Evolutionary conservation across 1,140 invertebrate species (phyloP).

Genomic region (Cyclina sinensis): DNA sequence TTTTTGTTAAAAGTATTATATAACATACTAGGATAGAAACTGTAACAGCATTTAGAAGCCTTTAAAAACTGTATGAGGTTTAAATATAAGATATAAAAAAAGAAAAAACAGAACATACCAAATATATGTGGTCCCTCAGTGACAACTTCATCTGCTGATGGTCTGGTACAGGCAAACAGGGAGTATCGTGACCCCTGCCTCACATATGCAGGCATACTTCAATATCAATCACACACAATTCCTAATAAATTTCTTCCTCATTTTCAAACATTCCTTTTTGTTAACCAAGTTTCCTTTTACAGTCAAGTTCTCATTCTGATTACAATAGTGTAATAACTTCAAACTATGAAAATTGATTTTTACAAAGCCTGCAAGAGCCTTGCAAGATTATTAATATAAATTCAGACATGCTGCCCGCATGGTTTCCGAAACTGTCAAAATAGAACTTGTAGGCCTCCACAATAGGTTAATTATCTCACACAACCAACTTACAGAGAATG

Average conservation of each 20-base stretch:
- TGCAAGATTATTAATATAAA: too few relatives aligned
- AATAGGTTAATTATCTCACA: background rate
- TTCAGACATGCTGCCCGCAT: too few relatives aligned
- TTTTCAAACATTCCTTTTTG: too few relatives aligned
- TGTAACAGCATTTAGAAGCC: too few relatives aligned
- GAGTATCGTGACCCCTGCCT: slow-evolving; percentile 71
- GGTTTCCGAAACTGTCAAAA: background rate
- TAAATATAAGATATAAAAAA: too few relatives aligned
- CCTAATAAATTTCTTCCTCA: too few relatives aligned
- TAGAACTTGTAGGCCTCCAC: background rate
- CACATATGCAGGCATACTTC: slow-evolving; percentile 68
- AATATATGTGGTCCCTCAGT: slow-evolving; percentile 76
- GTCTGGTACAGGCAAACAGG: slow-evolving; percentile 75
- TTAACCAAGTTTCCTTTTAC: too few relatives aligned
- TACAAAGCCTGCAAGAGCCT: background rate
- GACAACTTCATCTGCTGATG: slow-evolving; percentile 66
- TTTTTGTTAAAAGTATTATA: too few relatives aligned
- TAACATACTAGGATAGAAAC: too few relatives aligned
- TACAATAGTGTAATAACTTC: background rate
- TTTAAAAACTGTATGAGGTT: too few relatives aligned
- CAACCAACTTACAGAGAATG: background rate
- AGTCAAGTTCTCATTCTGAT: too few relatives aligned
- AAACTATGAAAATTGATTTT: background rate
- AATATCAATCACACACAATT: too few relatives aligned
- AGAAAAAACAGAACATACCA: slow-evolving; percentile 68